Conservation (phyloP, 2,797 vertebrate genomes). For the Eremophila alpestris region DNA sequence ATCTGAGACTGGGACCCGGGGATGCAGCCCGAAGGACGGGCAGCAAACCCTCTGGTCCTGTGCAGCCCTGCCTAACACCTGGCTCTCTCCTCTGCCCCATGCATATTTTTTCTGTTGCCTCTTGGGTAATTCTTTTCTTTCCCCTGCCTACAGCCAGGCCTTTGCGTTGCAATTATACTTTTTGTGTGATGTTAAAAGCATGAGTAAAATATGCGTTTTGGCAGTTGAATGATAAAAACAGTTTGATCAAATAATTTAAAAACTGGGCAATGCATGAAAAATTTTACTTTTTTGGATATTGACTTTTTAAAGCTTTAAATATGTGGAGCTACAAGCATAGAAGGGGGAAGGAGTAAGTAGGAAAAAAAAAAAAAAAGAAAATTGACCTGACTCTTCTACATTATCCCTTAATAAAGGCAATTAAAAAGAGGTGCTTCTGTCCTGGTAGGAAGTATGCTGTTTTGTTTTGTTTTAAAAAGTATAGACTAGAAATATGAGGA, state of each 20-base stretch:
- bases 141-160: not conserved
- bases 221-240: not conserved
- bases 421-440: not conserved
- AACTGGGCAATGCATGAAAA: not conserved
- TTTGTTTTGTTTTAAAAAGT: not conserved
- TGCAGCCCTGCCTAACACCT: not conserved
- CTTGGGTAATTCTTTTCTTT: not conserved
- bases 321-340: not conserved
- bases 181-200: not conserved
- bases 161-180: fast-evolving
- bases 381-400: not conserved
- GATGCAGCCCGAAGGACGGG: too few species aligned
- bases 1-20: fast-evolving
- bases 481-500: not conserved
- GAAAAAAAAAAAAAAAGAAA: not conserved
- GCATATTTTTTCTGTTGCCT: not conserved
- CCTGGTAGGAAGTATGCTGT: not conserved
- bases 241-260: not conserved
- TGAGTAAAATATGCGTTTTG: not conserved
- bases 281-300: not conserved
- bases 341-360: not conserved
- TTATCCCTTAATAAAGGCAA: not conserved
- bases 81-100: fast-evolving
- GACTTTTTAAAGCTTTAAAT: not conserved
- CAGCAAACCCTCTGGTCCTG: not conserved